Evolutionary conservation across 2,797 vertebrate species (phyloP).

Genomic region (Epinephelus malabaricus): DNA sequence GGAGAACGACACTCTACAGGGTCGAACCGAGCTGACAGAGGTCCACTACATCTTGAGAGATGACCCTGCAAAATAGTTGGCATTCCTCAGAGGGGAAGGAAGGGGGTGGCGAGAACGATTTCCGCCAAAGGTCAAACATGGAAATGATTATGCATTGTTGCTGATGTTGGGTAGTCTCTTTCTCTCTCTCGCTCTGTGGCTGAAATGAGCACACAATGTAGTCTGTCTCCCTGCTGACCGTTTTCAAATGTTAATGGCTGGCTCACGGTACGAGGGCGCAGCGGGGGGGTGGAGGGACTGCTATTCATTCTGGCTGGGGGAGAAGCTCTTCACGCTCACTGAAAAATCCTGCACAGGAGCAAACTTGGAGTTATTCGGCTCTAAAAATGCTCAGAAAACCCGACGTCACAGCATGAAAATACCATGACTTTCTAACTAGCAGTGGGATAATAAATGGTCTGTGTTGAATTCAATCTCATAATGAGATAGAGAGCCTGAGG

Average conservation of each 20-base stretch:
- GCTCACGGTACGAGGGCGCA: constrained; percentile 52
- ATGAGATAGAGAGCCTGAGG: not conserved
- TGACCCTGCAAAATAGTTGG: constrained; percentile 64
- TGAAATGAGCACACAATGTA: constrained; percentile 58
- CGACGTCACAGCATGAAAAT: not conserved
- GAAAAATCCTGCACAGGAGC: constrained; percentile 40
- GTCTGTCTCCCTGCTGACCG: constrained; percentile 51
- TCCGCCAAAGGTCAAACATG: constrained; percentile 67
- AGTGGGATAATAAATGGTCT: not conserved
- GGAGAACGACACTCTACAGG: constrained; percentile 5
- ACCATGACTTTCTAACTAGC: constrained; percentile 6
- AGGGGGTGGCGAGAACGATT: constrained; percentile 38
- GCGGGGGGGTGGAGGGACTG: constrained; percentile 14
- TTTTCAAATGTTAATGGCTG: constrained; percentile 76
- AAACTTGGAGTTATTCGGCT: constrained; percentile 12
- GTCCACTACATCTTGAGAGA: constrained; percentile 42
- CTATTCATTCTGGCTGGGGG: constrained; percentile 63
- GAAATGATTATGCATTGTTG: constrained; percentile 71
- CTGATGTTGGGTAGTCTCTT: constrained; percentile 30
- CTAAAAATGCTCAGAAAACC: not conserved
- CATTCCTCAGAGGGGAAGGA: constrained; percentile 57
- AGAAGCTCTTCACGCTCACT: constrained; percentile 54
- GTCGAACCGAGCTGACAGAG: constrained; percentile 13
- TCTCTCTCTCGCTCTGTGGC: constrained; percentile 18
- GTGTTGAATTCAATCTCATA: not conserved